Evolutionary conservation across 2,888 invertebrate species (phyloP).

Genomic region (Protodeltote pygarga): DNA sequence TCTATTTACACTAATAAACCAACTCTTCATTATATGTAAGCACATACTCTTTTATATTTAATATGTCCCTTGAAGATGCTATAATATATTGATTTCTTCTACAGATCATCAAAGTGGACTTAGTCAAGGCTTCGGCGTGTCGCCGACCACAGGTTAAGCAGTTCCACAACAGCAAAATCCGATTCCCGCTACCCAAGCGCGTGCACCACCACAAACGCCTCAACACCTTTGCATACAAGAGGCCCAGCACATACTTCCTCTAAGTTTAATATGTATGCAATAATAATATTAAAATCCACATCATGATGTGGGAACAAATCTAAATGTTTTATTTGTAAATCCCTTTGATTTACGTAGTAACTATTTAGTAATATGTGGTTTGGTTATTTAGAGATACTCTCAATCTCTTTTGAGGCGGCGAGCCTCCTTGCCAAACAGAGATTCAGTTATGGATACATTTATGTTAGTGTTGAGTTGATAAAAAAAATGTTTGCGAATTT

Average conservation of each 20-base stretch:
- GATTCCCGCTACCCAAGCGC: constrained; percentile 98
- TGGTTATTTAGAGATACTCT: too few species aligned
- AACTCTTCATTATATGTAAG: too few species aligned
- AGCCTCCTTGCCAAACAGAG: too few species aligned
- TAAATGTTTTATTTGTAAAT: constrained; percentile 21
- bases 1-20: too few species aligned
- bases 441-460: too few species aligned
- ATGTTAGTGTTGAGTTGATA: too few species aligned
- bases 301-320: constrained; percentile 59
- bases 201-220: constrained; percentile 94
- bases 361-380: too few species aligned
- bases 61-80: background rate
- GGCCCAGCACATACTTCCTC: constrained; percentile 93
- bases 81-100: constrained; percentile 39
- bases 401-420: too few species aligned
- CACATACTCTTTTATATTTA: background rate
- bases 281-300: constrained; percentile 68
- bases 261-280: constrained; percentile 71
- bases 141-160: constrained; percentile 98
- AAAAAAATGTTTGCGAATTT: too few species aligned
- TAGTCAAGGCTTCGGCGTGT: constrained; percentile 95
- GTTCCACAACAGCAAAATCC: constrained; percentile 98
- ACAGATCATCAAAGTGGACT: constrained; percentile 98
- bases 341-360: too few species aligned
- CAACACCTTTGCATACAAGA: constrained; percentile 94